Evolutionary conservation across 2,113 vertebrate species (phyloP).

Genomic region (Candoia aspera): DNA sequence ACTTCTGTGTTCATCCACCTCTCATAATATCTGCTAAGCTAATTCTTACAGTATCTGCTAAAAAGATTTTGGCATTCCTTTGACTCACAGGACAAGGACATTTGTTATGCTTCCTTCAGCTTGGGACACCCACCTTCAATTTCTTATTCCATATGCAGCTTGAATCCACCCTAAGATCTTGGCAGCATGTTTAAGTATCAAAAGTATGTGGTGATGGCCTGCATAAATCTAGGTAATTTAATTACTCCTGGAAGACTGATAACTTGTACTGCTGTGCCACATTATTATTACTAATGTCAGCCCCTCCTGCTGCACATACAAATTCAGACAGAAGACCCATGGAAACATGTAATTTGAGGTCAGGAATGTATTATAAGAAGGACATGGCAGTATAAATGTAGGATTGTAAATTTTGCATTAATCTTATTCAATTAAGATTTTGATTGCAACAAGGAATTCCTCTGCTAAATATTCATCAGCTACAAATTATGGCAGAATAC

Average conservation of each 20-base stretch:
- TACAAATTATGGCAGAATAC: background rate
- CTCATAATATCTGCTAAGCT: background rate
- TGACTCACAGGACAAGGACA: constrained; percentile 34
- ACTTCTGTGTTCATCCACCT: background rate
- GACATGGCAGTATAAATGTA: background rate
- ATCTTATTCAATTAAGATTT: background rate
- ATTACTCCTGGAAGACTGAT: constrained; percentile 60
- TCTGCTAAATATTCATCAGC: background rate
- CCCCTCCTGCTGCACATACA: constrained; percentile 64
- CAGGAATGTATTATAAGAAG: background rate
- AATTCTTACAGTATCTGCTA: background rate
- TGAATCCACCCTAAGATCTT: constrained; percentile 18
- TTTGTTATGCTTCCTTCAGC: background rate
- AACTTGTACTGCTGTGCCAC: constrained; percentile 58
- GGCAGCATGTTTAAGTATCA: constrained; percentile 49
- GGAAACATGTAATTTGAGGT: constrained; percentile 48
- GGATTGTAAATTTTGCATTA: background rate
- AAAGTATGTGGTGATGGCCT: constrained; percentile 46
- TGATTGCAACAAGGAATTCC: background rate
- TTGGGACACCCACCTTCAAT: background rate
- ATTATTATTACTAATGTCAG: constrained; percentile 60
- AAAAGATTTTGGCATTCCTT: background rate
- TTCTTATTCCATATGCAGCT: rapidly evolving
- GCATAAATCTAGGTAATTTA: constrained; percentile 45
- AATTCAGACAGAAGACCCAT: constrained; percentile 62